Evolutionary conservation across 2,113 vertebrate species (phyloP), one percentile per base, ranked within the genome.

Genomic region (Erpornis zantholeuca): DNA sequence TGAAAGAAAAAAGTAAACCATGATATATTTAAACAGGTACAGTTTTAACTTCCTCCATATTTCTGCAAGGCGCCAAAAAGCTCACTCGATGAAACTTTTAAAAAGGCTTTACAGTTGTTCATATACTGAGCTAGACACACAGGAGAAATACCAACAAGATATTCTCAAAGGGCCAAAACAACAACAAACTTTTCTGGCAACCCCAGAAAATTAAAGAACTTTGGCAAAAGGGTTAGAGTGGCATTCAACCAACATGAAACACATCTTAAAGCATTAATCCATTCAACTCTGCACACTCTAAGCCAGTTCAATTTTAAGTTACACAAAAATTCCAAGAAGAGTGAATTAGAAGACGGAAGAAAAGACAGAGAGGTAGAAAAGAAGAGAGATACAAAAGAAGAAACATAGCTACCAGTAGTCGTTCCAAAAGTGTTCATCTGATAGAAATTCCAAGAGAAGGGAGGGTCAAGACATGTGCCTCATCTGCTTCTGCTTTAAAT

Each of bases 91-190:
- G 3, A 54, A 31, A 60, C 14, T 45, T 66, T 25, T 38, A 8
- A 69, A 60, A 31, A 12, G 15, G 3, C 12, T 15, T 44, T 23
- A 36, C 5, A 10, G 45, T 28, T 15, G 25, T 12, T 59, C 21
- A 12, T 1, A 3, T 19, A 18, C 11, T 8, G 11, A 42, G 36
- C 35, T 36, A 36, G 25, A 44, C 0, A 0, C 44, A 36, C 3
- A 6, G 40, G 21, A 77, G 31, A 44, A 77, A 31, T 18, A 31
- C 2, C 4, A 31, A 18, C 8, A 50, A 52, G 14, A 27, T 22
- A 5, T 3, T 44, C 53, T 33, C 44, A 44, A 28, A 6, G 3
- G 6, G 3, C 18, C 27, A 52, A 60, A 59, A 22, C 17, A 36
- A 36, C 9, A 17, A 16, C 44, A 68, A 27, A 10, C 4, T 36